phyloP scores from a whole-genome alignment of 2,797 vertebrate species.

The Acridotheres tristis region DNA sequence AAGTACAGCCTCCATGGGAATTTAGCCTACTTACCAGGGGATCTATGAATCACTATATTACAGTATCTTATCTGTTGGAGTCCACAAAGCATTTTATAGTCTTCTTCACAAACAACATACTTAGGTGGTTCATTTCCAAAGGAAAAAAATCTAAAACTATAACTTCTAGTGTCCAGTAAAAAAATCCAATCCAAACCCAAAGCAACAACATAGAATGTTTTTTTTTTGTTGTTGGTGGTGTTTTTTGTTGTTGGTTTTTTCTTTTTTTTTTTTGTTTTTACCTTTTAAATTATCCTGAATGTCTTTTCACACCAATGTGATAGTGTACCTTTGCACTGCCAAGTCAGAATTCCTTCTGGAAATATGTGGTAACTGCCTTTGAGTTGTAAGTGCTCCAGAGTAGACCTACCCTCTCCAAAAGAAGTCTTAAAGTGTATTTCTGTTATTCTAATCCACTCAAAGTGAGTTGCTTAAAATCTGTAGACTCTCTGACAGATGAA shows the following conservation, averaged over 20 bases:
- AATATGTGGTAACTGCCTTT: background rate
- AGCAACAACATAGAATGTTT: accelerated
- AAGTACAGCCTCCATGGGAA: background rate
- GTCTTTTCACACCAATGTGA: background rate
- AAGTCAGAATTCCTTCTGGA: background rate
- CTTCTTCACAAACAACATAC: background rate
- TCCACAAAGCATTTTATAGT: background rate
- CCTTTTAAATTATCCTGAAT: background rate
- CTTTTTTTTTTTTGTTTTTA: background rate
- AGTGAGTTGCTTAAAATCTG: background rate
- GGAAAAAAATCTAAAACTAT: background rate
- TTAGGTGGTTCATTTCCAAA: background rate
- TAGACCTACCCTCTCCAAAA: background rate
- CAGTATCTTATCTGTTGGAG: background rate
- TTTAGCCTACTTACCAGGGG: background rate
- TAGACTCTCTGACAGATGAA: background rate
- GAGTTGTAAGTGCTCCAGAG: background rate
- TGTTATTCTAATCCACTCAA: background rate
- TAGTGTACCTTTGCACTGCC: background rate
- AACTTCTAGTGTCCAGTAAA: background rate
- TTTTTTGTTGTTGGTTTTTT: no score
- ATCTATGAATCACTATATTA: background rate
- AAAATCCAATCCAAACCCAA: background rate
- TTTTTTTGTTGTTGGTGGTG: background rate
- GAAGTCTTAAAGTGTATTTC: background rate